These are phyloP conservation scores for Cheilinus undulatus DNA, from an alignment of 2,113 vertebrate genomes.

Conservation along the genomic window DNA sequence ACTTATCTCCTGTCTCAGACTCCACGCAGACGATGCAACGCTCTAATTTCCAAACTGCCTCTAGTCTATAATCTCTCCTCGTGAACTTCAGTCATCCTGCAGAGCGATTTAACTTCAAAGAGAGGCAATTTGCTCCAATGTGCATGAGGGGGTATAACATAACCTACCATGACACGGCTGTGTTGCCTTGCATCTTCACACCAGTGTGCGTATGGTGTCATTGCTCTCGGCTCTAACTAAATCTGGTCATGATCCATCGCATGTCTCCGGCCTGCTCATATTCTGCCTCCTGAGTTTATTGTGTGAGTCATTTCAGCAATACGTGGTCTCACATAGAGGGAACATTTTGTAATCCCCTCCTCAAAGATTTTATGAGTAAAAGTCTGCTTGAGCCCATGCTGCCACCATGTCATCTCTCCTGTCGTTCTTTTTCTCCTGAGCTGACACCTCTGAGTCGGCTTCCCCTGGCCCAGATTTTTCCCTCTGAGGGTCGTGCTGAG, in stretches of 20 bases:
- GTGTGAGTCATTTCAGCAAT: constrained; percentile 34
- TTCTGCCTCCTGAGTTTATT: constrained; percentile 26
- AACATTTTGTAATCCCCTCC: constrained; percentile 43
- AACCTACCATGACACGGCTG: constrained; percentile 8
- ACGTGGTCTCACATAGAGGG: constrained; percentile 1
- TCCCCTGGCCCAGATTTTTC: constrained; percentile 58
- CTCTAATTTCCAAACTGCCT: constrained; percentile 54
- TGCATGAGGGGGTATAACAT: constrained; percentile 7
- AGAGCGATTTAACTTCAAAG: constrained; percentile 33
- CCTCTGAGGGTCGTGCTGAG: constrained; percentile 35
- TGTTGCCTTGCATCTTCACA: constrained; percentile 30
- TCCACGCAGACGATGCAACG: constrained; percentile 27
- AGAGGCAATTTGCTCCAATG: constrained; percentile 40
- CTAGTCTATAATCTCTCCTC: constrained; percentile 46
- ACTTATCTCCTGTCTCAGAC: constrained; percentile 45
- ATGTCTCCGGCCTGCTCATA: constrained; percentile 39
- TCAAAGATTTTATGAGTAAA: constrained; percentile 38
- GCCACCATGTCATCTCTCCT: constrained; percentile 35
- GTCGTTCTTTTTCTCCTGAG: constrained; percentile 25
- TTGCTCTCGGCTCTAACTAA: constrained; percentile 34
- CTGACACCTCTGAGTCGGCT: constrained; percentile 51
- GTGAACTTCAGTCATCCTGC: constrained; percentile 45
- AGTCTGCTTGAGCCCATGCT: constrained; percentile 28
- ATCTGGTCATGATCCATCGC: constrained; percentile 35
- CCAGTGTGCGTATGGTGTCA: constrained; percentile 13